Conservation (phyloP, 2,797 vertebrate genomes). For the Phoxinus dragarum region DNA sequence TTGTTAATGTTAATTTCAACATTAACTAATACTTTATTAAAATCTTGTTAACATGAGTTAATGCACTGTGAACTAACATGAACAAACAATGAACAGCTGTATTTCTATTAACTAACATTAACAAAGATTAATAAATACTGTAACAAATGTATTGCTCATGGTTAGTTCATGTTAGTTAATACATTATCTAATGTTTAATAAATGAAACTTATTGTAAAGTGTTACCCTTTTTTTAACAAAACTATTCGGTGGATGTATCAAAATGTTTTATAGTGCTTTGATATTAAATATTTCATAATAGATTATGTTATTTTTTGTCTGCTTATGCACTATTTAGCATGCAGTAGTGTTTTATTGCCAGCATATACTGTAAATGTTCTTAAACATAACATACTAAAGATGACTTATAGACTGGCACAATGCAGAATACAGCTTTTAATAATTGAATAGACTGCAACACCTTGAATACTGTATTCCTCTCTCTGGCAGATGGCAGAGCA, state of each 20-base stretch:
- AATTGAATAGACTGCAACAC: slow-evolving; percentile 58
- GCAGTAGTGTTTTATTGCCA: background rate
- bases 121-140: too few species aligned
- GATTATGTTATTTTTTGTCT: background rate
- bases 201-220: too few species aligned
- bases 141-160: too few species aligned
- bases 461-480: slow-evolving; percentile 47
- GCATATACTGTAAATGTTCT: background rate
- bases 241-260: background rate
- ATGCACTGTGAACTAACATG: too few species aligned
- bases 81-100: too few species aligned
- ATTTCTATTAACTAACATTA: too few species aligned
- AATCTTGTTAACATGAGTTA: too few species aligned
- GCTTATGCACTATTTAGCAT: background rate
- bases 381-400: slow-evolving; percentile 56
- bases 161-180: too few species aligned
- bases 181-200: too few species aligned
- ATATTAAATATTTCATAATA: background rate
- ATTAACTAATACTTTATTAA: too few species aligned
- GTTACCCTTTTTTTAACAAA: background rate
- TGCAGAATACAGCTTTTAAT: slow-evolving; percentile 45
- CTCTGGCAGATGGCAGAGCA: slow-evolving; percentile 95
- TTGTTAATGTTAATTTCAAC: too few species aligned
- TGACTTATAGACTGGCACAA: slow-evolving; percentile 24
- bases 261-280: background rate